Base-by-base conservation (phyloP, 2,797 vertebrate genomes). In the Malacoctenus gilli region DNA sequence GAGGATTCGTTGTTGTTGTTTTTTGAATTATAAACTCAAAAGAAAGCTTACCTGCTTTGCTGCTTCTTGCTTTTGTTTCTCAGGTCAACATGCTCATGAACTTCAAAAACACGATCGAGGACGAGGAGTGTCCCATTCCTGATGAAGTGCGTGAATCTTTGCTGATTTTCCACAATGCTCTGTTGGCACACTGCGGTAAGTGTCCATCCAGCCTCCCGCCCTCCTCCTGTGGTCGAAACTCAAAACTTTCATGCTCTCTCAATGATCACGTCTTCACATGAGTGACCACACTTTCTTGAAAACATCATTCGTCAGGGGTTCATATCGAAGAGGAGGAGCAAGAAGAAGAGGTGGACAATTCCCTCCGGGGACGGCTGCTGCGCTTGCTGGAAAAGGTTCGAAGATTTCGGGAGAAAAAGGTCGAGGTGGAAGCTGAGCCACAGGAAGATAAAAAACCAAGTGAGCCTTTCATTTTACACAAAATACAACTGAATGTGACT, bases 81-180 rank as follows among this genome's bases (percentile, higher is more conserved):
- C 59, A 98, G 96, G 93, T 98, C 77, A 96, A 97, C 86, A 96
- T 98, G 95, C 89, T 98, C 37, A 89, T 97, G 89, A 95, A 94
- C 38, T 96, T 96, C 72, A 95, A 94, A 85, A 90, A 80, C 3
- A 90, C 83, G 0, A 22, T 69, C 0, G 93, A 95, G 0, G 91
- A 93, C 2, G 95, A 96, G 43, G 93, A 93, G 0, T 92, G 88
- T 15, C 93, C 94, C 0, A 85, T 98, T 34, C 94, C 95, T 0
- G 94, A 94, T 10, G 92, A 92, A 0, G 85, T 97, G 60, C 92
- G 92, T 0, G 87, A 92, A 4, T 88, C 93, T 39, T 77, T 97
- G 61, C 69, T 89, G 1, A 61, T 70, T 2, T 97, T 98, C 80
- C 95, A 98, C 74, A 89, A 85, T 0, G 90, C 91, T 72, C 87